Evolutionary conservation across 2,888 invertebrate species (phyloP).

Genomic region (Sinohyriopsis cumingii): DNA sequence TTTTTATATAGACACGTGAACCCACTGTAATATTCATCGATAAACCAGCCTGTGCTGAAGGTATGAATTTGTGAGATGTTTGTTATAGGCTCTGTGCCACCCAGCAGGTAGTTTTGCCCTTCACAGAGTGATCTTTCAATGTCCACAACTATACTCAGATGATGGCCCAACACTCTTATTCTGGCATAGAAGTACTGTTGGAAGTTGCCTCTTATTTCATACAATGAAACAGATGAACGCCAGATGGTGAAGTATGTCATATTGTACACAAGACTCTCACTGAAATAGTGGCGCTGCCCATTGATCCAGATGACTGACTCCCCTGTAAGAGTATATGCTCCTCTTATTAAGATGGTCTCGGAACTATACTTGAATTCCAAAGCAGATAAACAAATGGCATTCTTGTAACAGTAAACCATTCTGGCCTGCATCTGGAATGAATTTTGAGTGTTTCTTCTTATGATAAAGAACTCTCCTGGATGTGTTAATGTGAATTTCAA

Average conservation of each 20-base stretch:
- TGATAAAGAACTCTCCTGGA: slow-evolving; percentile 30
- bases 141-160: slow-evolving; percentile 17
- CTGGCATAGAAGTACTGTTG: slow-evolving; percentile 4
- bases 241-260: slow-evolving; percentile 5
- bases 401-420: slow-evolving; percentile 23
- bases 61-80: slow-evolving; percentile 4
- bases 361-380: slow-evolving; percentile 19
- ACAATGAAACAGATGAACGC: slow-evolving; percentile 7
- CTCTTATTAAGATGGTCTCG: slow-evolving; percentile 30
- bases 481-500: slow-evolving; percentile 21
- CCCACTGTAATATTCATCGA: slow-evolving; percentile 14
- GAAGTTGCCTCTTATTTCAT: slow-evolving; percentile 10
- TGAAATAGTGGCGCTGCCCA: slow-evolving; percentile 13
- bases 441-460: slow-evolving; percentile 3
- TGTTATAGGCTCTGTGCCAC: slow-evolving; percentile 10
- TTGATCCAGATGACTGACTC: slow-evolving; percentile 27
- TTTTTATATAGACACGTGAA: slow-evolving; percentile 20
- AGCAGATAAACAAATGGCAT: slow-evolving; percentile 26
- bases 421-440: slow-evolving; percentile 24
- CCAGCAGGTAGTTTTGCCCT: slow-evolving; percentile 12
- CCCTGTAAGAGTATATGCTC: slow-evolving; percentile 17
- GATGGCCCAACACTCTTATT: slow-evolving; percentile 14
- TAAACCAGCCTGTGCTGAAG: slow-evolving; percentile 15
- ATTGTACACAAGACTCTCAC: not conserved
- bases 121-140: slow-evolving; percentile 16